A percentile compares a stretch with the other conserved stretches of the same genome.
phyloP scores from a whole-genome alignment of 2,888 invertebrate species.

The Trissolcus japonicus region DNA sequence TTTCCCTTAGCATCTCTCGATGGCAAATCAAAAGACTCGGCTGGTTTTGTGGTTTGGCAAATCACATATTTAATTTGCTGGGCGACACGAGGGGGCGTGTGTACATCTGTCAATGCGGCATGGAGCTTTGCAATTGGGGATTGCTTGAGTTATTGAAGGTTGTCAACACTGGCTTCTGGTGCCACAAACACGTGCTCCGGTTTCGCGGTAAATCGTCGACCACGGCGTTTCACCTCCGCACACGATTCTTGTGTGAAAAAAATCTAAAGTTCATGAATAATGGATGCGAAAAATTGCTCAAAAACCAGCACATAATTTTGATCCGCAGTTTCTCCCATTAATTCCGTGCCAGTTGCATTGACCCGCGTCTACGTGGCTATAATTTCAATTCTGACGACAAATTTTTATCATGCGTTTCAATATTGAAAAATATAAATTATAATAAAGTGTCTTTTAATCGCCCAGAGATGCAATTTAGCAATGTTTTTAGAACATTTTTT shows the following conservation, averaged over 20 bases:
- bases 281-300: slow-evolving; percentile 50
- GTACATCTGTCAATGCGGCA: slow-evolving; percentile 71
- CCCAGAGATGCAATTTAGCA: too few relatives aligned
- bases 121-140: slow-evolving; percentile 67
- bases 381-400: neutral
- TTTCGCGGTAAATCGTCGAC: slow-evolving; percentile 70
- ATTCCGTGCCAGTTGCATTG: slow-evolving; percentile 24
- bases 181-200: slow-evolving; percentile 72
- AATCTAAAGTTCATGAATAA: slow-evolving; percentile 41
- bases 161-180: slow-evolving; percentile 67
- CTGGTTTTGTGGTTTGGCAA: slow-evolving; percentile 48
- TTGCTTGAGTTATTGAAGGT: slow-evolving; percentile 70
- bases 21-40: slow-evolving; percentile 56
- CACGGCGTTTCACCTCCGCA: slow-evolving; percentile 38
- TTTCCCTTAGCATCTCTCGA: slow-evolving; percentile 39
- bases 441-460: too few relatives aligned
- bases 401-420: too few relatives aligned
- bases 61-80: slow-evolving; percentile 70
- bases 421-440: too few relatives aligned
- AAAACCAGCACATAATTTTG: slow-evolving; percentile 41
- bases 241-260: slow-evolving; percentile 45
- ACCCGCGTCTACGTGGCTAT: neutral
- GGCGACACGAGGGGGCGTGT: slow-evolving; percentile 70
- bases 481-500: too few relatives aligned
- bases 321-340: slow-evolving; percentile 32